phyloP scores from a whole-genome alignment of 1,140 invertebrate genomes.

The Macrosteles quadrilineatus region DNA sequence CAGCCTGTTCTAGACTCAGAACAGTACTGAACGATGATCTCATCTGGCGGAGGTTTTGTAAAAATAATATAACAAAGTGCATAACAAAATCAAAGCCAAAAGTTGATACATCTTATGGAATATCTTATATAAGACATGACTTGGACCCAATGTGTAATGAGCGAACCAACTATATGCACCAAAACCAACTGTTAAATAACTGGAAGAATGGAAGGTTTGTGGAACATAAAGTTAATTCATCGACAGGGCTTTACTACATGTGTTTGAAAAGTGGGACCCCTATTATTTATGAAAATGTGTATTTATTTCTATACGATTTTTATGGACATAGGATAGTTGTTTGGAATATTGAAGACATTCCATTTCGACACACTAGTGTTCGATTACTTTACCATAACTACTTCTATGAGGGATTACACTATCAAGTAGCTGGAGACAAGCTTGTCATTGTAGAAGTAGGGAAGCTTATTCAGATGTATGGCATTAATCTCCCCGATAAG shows the following conservation, averaged over 20 bases:
- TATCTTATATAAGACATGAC: not conserved
- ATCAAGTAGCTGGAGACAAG: not conserved
- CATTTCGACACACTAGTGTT: not conserved
- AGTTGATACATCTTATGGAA: not conserved
- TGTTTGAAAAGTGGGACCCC: slow-evolving; percentile 2
- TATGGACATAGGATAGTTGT: not conserved
- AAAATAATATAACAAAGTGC: not conserved
- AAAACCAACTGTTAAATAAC: slow-evolving; percentile 8
- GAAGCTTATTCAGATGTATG: slow-evolving; percentile 14
- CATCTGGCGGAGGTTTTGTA: slow-evolving; percentile 3
- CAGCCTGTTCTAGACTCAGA: not conserved
- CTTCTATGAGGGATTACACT: slow-evolving; percentile 8
- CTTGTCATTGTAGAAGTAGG: slow-evolving; percentile 1
- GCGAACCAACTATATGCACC: not conserved
- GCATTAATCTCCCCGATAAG: slow-evolving; percentile 3
- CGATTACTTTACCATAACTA: slow-evolving; percentile 5
- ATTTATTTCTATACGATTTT: slow-evolving; percentile 23
- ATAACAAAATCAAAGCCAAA: not conserved
- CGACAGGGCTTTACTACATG: not conserved
- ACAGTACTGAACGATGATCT: not conserved
- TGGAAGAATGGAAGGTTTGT: slow-evolving; percentile 17
- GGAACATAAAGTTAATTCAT: not conserved
- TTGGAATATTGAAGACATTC: slow-evolving; percentile 5
- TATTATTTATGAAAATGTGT: slow-evolving; percentile 2
- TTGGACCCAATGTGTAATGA: not conserved